phyloP scores from a whole-genome alignment of 2,888 invertebrate genomes.

The Stictocephala bisonia region DNA sequence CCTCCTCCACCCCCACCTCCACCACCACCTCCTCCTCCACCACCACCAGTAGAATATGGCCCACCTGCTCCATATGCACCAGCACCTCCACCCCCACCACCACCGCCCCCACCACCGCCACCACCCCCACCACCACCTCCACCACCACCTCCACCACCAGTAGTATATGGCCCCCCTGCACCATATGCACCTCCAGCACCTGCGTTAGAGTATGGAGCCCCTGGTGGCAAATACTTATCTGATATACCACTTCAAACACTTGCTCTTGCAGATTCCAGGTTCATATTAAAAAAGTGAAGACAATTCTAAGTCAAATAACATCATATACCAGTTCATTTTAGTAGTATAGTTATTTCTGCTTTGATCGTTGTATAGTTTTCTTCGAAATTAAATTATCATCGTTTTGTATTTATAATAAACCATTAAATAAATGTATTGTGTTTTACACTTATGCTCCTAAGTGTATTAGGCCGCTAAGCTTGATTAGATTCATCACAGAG shows the following conservation, averaged over 20 bases:
- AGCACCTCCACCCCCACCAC: conserved; percentile 52
- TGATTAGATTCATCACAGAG: too few species aligned
- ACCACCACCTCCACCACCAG: conserved; percentile 48
- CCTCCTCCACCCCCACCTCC: conserved; percentile 47
- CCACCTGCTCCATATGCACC: conserved; percentile 57
- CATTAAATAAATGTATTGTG: too few species aligned
- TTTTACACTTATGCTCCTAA: too few species aligned
- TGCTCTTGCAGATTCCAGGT: conserved; percentile 23
- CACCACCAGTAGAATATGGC: neutral
- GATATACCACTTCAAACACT: conserved; percentile 10
- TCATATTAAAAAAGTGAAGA: conserved; percentile 11
- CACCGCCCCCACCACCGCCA: conserved; percentile 51
- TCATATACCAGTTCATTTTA: neutral
- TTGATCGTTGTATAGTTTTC: too few species aligned
- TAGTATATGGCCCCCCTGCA: conserved; percentile 54
- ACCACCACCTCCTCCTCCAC: conserved; percentile 34
- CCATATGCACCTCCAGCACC: conserved; percentile 46
- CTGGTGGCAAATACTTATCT: conserved; percentile 4
- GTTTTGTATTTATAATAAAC: too few species aligned
- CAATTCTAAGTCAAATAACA: conserved; percentile 19
- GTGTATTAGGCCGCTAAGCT: too few species aligned
- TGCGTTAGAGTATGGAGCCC: conserved; percentile 19
- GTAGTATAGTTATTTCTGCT: too few species aligned
- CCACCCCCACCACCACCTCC: conserved; percentile 51
- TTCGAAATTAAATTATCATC: too few species aligned